A percentile compares a stretch with the other conserved stretches of the same genome.
These are phyloP conservation scores for Icerya purchasi DNA, from an alignment of 2,888 invertebrate genomes.

Conservation along the genomic window DNA sequence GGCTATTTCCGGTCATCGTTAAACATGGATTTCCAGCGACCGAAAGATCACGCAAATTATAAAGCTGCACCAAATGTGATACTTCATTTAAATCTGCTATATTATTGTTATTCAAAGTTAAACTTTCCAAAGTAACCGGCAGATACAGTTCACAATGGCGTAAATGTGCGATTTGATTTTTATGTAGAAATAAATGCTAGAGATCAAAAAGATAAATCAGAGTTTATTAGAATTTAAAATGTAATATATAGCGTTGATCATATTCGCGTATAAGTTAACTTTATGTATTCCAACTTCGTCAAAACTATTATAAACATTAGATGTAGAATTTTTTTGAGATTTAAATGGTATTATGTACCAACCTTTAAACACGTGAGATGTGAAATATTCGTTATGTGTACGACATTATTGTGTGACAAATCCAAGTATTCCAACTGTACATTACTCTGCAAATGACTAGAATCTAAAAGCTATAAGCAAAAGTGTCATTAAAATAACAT, in stretches of 20 bases:
- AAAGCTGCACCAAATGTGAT: slow-evolving; percentile 53
- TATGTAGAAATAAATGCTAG: slow-evolving; percentile 64
- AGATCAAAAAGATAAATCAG: slow-evolving; percentile 20
- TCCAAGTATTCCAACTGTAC: slow-evolving; percentile 61
- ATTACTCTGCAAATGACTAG: slow-evolving; percentile 50
- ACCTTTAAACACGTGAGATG: slow-evolving; percentile 65
- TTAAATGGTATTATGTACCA: too few relatives aligned
- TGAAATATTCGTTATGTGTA: slow-evolving; percentile 63
- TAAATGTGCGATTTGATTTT: slow-evolving; percentile 63
- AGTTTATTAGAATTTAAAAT: too few relatives aligned
- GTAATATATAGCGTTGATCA: too few relatives aligned
- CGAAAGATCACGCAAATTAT: slow-evolving; percentile 55
- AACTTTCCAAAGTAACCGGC: slow-evolving; percentile 45
- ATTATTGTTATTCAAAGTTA: slow-evolving; percentile 63
- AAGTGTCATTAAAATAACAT: too few relatives aligned
- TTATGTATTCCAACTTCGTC: too few relatives aligned
- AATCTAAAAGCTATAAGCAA: slow-evolving; percentile 49
- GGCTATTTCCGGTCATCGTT: slow-evolving; percentile 47
- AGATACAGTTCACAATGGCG: slow-evolving; percentile 63
- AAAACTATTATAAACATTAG: too few relatives aligned
- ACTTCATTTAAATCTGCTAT: slow-evolving; percentile 70
- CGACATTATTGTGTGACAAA: slow-evolving; percentile 71
- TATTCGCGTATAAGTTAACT: too few relatives aligned
- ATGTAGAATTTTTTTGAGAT: too few relatives aligned
- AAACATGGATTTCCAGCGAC: slow-evolving; percentile 76